Base-by-base conservation (phyloP, 2,888 invertebrate species). In the Isoperla grammatica region DNA sequence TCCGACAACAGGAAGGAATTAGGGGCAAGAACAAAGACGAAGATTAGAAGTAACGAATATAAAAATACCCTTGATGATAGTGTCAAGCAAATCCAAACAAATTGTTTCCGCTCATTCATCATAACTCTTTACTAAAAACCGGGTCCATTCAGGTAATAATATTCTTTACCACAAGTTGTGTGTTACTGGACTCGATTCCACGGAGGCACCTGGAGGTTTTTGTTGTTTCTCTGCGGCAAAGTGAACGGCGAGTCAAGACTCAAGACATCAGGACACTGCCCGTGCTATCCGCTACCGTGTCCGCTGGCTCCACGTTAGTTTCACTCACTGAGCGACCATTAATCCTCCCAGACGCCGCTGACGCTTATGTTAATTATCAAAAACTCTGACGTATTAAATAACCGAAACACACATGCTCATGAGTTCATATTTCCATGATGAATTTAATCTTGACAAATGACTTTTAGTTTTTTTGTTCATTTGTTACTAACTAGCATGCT, bases 381-480 rank as follows among this genome's bases (percentile, higher is more conserved):
- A 50, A 53, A 53, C 53, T 37, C 53, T 35, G 53, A 53, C 53
- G 39, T 53, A 53, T 53, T 53, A 39, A 53, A 53, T 50, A 50
- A 29, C 49, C 49, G 49, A 50, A 50, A 50, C 49, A 29, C 53
- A 53, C 39, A 53, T 53, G 53, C 53, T 53, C 53, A 17, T 53
- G 53, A 53, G 53, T 53, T 57, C 57, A 46, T 46, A 37, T 57
- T 57, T 57, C 57, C 48, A 48, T 48, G 20, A 48, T 48, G 57
- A 48, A 57, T 57, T 57, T 57, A 46, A 57, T 57, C 57, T 57
- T 57, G 57, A 57, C 46, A 57, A 57, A 57, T 53, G 53, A 39
- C 39, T 39, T 3, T 20, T n/a, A 11, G 45, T 53, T 35, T 37
- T 39, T 15, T 12, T 22, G 40, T 39, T 37, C 53, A 53, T 53